Conservation (phyloP, 2,797 vertebrate species). For the Otus scops region DNA sequence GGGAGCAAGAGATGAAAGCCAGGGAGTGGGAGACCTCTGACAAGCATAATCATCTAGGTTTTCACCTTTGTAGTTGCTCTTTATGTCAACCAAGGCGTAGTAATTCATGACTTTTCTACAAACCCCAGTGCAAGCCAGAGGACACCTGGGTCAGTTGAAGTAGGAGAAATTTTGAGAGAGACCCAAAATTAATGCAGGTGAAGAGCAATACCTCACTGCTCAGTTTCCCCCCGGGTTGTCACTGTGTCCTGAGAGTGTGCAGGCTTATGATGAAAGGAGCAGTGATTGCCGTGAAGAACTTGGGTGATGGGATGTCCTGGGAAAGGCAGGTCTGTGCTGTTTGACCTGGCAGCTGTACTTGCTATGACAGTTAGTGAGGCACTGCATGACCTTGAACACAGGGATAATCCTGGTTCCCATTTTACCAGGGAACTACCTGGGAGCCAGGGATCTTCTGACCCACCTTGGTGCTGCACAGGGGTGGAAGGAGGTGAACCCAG, state of each 20-base stretch:
- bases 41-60: neutral
- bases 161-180: neutral
- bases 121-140: neutral
- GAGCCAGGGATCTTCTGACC: neutral
- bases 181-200: neutral
- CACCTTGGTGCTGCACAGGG: neutral
- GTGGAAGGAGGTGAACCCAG: neutral
- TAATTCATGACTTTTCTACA: neutral
- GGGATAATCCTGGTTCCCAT: neutral
- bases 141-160: neutral
- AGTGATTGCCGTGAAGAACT: neutral
- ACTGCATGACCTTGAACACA: rapidly evolving
- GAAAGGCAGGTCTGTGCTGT: neutral
- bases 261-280: neutral
- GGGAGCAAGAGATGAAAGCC: neutral
- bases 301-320: neutral
- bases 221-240: neutral
- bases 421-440: neutral
- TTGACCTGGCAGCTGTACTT: neutral
- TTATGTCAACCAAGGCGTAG: neutral
- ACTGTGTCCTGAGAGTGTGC: neutral
- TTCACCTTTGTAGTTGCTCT: neutral
- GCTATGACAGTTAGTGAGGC: neutral
- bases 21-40: neutral
- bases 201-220: neutral